Base-by-base conservation (phyloP, 1,140 invertebrate genomes). In the Drosophila ambigua region DNA sequence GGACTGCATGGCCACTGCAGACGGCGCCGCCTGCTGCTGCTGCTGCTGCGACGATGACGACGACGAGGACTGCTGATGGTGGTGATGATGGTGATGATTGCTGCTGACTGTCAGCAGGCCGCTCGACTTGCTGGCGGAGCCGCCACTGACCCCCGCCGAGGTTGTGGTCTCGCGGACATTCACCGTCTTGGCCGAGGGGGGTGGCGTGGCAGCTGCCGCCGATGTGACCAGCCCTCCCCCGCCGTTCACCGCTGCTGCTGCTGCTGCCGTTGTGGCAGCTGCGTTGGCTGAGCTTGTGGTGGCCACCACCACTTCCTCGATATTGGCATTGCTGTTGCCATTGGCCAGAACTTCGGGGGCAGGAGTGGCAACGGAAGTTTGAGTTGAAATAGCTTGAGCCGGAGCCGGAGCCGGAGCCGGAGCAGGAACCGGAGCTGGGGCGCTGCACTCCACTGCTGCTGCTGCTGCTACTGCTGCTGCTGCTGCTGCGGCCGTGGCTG, bases 61-160 rank as follows among this genome's bases (percentile, higher is more conserved):
- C 31, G 45, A 41, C 20, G 44, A 28, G 8, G 63, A 53, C 48
- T 68, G 63, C 20, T 71, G 67, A 48, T 83, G 75, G 51, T 87
- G 82, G 46, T 87, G 83, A 46, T 88, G 83, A 41, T 87, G 83
- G 41, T 89, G 83, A 61, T 88, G 84, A 69, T 88, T 88, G 45
- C 79, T 81, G 64, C 65, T 75, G 39, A 88, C 83, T 26, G 75
- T 87, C 6, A 88, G 54, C 45, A 88, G 61, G 0, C 60, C 71
- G 52, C 72, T 73, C 6, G 73, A 72, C n/a, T 73, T 77, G 51
- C 58, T 11, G 24, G 58, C 24, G 26, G 77, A 45, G 15, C 54
- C 26, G 48, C 55, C 43, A 50, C 73, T 45, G 31, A 45, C 58
- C 6, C 53, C 68, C 24, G 80, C 44, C 20, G 77, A 57, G n/a